Base-by-base conservation (phyloP, 2,888 invertebrate genomes). In the Chorisops tibialis region DNA sequence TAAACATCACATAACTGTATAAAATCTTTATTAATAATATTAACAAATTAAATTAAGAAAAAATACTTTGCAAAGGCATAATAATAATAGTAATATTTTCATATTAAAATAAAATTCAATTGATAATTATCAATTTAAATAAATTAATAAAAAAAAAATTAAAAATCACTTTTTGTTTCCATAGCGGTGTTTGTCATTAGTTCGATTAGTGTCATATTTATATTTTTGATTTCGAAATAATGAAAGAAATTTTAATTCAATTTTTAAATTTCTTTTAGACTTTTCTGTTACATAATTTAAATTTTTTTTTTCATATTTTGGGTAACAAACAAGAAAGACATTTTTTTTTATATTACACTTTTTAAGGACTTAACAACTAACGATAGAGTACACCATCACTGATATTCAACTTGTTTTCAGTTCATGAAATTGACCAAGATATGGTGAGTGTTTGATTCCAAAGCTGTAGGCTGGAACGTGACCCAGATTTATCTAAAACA, bases 381-480 rank as follows among this genome's bases (percentile, higher is more conserved):
- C 14, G 6, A 30, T 30, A 16, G 19, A 9, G 18, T 37, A 12
- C 12, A 24, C 14, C 39, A 41, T 35, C 30, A 19, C 24, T 6
- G 11, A 14, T 43, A 18, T 24, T 56, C 56, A 56, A 30, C 56
- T 48, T 14, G 61, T 51, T 56, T 62, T 65, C 35, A 72, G 68
- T 63, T 78, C 75, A 35, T 72, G 73, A 50, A 78, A 70, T 47
- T 82, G 81, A 14, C 85, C 84, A 68, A 84, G 81, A 71, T 87
- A 86, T 16, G 85, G 88, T n/a, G 92, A 93, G 78, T 93, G 93
- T 76, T 88, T 89, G 70, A 93, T 93, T 67, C 93, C 93, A 72
- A 93, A 93, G 66, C 89, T 89, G 70, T 87, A 87, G 38, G 87
- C 83, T 62, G 86, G 86, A 67, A 84, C 81, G 69, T 81, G 79